These are phyloP conservation scores for Andrena marginata DNA, from an alignment of 2,888 invertebrate genomes.

Conservation along the genomic window DNA sequence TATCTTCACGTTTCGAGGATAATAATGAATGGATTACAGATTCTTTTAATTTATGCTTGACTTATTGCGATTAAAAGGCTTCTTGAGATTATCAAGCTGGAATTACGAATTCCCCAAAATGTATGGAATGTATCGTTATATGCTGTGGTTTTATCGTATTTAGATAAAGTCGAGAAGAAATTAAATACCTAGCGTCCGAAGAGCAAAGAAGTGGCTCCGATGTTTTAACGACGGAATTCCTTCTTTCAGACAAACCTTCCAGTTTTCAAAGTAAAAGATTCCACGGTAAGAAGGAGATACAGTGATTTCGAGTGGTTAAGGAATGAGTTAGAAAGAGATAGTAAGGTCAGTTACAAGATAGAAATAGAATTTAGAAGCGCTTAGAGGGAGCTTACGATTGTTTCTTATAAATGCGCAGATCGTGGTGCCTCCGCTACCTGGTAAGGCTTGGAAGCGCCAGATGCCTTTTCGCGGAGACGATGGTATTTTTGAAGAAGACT, in stretches of 20 bases:
- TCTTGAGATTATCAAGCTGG: too few relatives aligned
- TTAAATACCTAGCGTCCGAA: too few relatives aligned
- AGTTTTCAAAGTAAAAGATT: slow-evolving; percentile 99
- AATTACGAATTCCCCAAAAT: too few relatives aligned
- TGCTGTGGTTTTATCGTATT: too few relatives aligned
- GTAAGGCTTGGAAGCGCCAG: slow-evolving; percentile 99
- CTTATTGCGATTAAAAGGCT: neutral
- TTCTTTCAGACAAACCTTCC: slow-evolving; percentile 98
- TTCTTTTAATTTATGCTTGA: neutral
- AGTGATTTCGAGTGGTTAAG: slow-evolving; percentile 99
- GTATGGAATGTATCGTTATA: too few relatives aligned
- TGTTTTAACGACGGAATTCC: slow-evolving; percentile 55
- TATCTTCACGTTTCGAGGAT: neutral
- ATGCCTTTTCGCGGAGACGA: slow-evolving; percentile 99
- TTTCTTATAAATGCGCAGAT: slow-evolving; percentile 88
- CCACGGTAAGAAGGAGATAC: slow-evolving; percentile 97
- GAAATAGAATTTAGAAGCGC: neutral
- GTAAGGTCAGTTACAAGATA: slow-evolving; percentile 90
- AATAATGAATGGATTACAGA: neutral
- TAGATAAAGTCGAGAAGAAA: too few relatives aligned
- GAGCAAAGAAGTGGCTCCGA: too few relatives aligned
- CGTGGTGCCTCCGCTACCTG: slow-evolving; percentile 98
- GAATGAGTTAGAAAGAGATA: slow-evolving; percentile 99
- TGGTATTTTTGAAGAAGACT: slow-evolving; percentile 99
- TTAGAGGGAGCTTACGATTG: too few relatives aligned